A percentile compares a stretch with the other conserved stretches of the same genome.
Evolutionary conservation across 2,888 invertebrate genomes (phyloP).

Genomic region (Pammene fasciana): DNA sequence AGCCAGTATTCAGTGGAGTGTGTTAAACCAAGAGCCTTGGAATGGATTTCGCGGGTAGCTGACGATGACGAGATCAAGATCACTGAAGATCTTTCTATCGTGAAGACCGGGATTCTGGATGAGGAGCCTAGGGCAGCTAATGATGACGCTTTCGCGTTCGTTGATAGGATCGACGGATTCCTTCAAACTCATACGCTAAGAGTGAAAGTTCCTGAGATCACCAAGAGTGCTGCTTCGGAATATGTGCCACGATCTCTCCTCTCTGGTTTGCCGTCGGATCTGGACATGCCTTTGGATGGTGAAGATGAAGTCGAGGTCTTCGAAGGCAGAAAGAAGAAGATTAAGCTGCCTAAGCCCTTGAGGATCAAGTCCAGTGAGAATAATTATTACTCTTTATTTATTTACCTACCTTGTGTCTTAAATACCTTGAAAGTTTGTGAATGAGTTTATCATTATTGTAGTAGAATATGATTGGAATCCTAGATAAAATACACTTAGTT

Average conservation of each 20-base stretch:
- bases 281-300: constrained; percentile 88
- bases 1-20: constrained; percentile 88
- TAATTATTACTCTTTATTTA: background rate
- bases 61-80: constrained; percentile 88
- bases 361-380: constrained; percentile 78
- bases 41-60: constrained; percentile 87
- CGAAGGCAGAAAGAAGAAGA: constrained; percentile 80
- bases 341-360: constrained; percentile 79
- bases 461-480: too few relatives aligned
- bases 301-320: constrained; percentile 75
- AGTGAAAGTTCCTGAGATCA: constrained; percentile 87
- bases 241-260: constrained; percentile 86
- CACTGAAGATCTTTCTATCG: constrained; percentile 89
- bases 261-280: constrained; percentile 85
- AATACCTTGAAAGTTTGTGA: background rate
- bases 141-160: constrained; percentile 83
- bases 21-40: constrained; percentile 89
- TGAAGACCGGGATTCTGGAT: constrained; percentile 84
- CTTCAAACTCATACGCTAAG: constrained; percentile 89
- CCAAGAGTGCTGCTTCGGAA: constrained; percentile 81
- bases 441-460: too few relatives aligned
- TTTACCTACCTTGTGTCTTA: background rate
- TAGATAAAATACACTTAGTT: too few relatives aligned
- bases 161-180: constrained; percentile 89
- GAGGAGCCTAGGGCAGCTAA: constrained; percentile 79